Evolutionary conservation across 2,797 vertebrate genomes (phyloP).

Genomic region (Anguilla anguilla): DNA sequence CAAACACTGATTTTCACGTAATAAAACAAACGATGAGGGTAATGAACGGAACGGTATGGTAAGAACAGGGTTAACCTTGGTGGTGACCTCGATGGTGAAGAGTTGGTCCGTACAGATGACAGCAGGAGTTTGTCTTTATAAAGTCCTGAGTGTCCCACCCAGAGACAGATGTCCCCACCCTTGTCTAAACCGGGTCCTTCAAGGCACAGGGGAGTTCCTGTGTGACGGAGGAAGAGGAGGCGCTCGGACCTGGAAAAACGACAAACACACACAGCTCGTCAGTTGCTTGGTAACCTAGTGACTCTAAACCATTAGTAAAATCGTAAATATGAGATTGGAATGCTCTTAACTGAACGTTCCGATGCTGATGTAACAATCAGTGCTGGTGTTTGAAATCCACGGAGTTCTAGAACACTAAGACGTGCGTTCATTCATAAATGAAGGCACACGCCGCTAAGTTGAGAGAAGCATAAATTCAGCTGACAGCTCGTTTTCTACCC

Average conservation of each 20-base stretch:
- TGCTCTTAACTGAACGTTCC: not conserved
- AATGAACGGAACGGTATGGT: not conserved
- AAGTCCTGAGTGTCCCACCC: not conserved
- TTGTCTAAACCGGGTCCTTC: conserved; percentile 6
- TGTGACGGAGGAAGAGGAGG: conserved; percentile 62
- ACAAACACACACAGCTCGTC: not conserved
- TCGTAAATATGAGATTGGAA: too few species aligned
- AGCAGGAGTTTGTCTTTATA: not conserved
- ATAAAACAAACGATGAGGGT: not conserved
- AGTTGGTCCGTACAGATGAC: not conserved
- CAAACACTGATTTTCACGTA: not conserved
- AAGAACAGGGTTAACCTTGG: not conserved
- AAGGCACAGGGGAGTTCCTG: conserved; percentile 39
- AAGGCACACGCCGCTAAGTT: not conserved
- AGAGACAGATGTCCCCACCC: not conserved
- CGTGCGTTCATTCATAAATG: not conserved
- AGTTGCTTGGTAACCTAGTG: not conserved
- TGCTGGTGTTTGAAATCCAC: too few species aligned
- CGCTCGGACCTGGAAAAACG: conserved; percentile 55
- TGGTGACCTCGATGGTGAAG: not conserved
- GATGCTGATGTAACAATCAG: too few species aligned
- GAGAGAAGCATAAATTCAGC: not conserved
- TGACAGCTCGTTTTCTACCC: conserved; percentile 37
- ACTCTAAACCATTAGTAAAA: not conserved
- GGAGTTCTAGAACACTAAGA: too few species aligned